Base-by-base conservation (phyloP, 2,113 vertebrate genomes). In the Turnix velox region DNA sequence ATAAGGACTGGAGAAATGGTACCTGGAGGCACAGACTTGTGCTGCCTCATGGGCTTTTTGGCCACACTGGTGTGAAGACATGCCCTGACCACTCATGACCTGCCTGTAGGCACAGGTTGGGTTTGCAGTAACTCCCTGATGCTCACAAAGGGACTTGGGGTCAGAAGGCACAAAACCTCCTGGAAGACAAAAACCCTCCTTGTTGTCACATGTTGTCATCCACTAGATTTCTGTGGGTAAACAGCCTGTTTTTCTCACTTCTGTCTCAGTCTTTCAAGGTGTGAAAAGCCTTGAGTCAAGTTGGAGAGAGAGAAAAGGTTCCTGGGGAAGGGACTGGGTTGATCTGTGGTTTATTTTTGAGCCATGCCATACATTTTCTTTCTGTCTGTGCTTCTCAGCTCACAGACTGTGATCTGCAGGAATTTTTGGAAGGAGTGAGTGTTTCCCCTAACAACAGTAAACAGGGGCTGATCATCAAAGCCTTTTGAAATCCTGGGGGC, bases 1-100 rank as follows among this genome's bases (percentile, higher is more conserved):
- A 17, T 11, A 27, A 18, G 42, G 28, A 62, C 1, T 42, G 46
- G 3, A 13, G 30, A 33, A 31, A 18, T 1, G 3, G 46, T 31
- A 22, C 23, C 23, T 25, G 79, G 49, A 24, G 30, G 2, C 1
- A 1, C 31, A 4, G 10, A 31, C 52, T 22, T 0, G 0, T 37
- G 37, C 15, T 71, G 42, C 4, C 12, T 48, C 0, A 0, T 3
- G 55, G 45, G 49, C 28, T 58, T 9, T 43, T 1, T 15, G 18
- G 40, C 5, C 27, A 10, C 0, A 1, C 24, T 0, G 1, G 3
- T 9, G 23, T 37, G 5, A 9, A 0, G 7, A 28, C 7, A 3
- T 4, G 30, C 33, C 1, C 17, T 1, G 31, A 22, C 24, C 17
- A 46, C 62, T 79, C 5, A 0, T 23, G 51, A 18, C 23, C 46